Percentiles rank a stretch among this genome's conserved stretches.
phyloP scores from a whole-genome alignment of 2,888 invertebrate genomes.

The Myathropa florea region DNA sequence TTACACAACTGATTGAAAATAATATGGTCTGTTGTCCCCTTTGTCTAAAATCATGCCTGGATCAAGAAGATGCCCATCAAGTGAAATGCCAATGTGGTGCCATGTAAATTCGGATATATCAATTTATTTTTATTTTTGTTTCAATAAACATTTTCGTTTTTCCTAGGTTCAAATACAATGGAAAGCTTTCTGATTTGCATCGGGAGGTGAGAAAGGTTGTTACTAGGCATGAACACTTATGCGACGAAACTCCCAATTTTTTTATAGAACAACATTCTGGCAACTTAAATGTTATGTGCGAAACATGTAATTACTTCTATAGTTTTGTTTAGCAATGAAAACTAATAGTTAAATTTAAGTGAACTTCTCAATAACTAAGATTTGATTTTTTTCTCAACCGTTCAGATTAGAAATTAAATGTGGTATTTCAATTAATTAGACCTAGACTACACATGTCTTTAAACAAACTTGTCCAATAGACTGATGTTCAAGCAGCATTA shows the following conservation, averaged over 20 bases:
- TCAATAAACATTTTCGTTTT: neutral
- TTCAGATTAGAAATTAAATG: too few relatives aligned
- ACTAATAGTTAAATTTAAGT: too few relatives aligned
- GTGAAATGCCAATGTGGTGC: conserved; percentile 80
- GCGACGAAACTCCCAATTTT: neutral
- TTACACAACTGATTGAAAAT: conserved; percentile 77
- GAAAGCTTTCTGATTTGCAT: neutral
- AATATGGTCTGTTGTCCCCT: conserved; percentile 82
- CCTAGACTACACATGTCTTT: too few relatives aligned
- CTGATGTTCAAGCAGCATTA: too few relatives aligned
- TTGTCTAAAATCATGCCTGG: conserved; percentile 81
- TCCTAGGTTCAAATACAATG: neutral
- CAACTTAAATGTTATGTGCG: neutral
- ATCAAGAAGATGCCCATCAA: conserved; percentile 73
- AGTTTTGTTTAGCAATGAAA: neutral
- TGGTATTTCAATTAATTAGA: too few relatives aligned
- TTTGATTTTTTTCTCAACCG: too few relatives aligned
- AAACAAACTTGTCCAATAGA: too few relatives aligned
- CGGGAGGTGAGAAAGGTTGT: neutral
- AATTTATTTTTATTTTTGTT: neutral
- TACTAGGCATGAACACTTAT: neutral
- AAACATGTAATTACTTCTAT: neutral
- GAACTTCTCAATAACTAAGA: too few relatives aligned
- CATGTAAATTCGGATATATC: conserved; percentile 56
- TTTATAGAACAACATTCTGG: neutral